Evolutionary conservation across 2,113 vertebrate genomes (phyloP), one percentile per base, ranked within the genome.

Genomic region (Lucifuga dentata): DNA sequence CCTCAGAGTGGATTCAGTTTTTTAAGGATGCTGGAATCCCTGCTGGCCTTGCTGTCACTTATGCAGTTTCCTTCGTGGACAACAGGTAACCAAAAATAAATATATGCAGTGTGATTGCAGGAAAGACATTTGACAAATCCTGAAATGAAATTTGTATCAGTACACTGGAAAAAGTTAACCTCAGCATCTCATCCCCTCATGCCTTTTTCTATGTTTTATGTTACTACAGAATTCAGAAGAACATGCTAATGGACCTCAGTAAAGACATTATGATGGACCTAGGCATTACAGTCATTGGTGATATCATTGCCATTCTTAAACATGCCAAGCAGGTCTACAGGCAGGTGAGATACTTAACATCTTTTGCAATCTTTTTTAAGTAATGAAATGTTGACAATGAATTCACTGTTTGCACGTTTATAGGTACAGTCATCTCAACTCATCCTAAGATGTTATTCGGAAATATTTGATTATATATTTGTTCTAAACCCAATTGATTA

Each of bases 191-290:
- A 26, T 63, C 29, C 8, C 11, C 17, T 4, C 26, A 20, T 5
- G 19, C 16, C 11, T 43, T 19, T 17, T 38, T 2, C 1, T 5
- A 32, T 3, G 24, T n/a, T 11, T 1, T 3, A 1, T 69, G 7
- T 8, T 0, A 8, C 13, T 36, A 8, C 72, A 98, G 97, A 88
- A 98, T 98, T 83, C 94, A 95, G 87, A 98, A 97, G 83, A 96
- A 92, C 86, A 98, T 98, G 96, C 78, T 98, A 21, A 88, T 98
- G 92, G 97, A 98, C 75, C 94, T 98, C 43, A 98, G 94, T 83
- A 97, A 97, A 85, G 97, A 98, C 67, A 95, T 98, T 80, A 96
- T 98, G 94, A 96, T 97, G 15, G 97, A 98, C 81, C 83, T 98
- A 57, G 96, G 97, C 0, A 96, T 98, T 71, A 96, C 95, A 0